Evolutionary conservation across 2,113 vertebrate genomes (phyloP).

Genomic region (Cinclus cinclus): DNA sequence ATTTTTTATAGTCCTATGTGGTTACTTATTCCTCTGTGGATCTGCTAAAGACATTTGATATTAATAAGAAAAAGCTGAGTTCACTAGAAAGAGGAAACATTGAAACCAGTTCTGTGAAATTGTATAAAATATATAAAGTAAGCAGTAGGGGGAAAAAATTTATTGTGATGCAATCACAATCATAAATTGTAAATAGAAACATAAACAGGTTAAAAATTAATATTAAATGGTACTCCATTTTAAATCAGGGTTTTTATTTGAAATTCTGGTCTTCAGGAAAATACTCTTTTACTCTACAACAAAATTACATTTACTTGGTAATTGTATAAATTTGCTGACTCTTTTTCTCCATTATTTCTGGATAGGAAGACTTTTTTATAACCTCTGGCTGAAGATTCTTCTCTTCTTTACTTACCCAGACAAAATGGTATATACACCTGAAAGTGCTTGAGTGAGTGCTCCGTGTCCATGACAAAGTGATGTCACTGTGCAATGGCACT

Average conservation of each 20-base stretch:
- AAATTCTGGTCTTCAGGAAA: neutral
- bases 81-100: neutral
- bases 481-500: neutral
- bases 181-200: neutral
- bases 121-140: neutral
- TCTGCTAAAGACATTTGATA: neutral
- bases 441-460: neutral
- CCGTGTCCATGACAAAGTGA: neutral
- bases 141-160: neutral
- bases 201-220: neutral
- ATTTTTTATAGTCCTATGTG: neutral
- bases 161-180: neutral
- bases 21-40: neutral
- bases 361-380: neutral
- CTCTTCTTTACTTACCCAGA: neutral
- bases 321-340: neutral
- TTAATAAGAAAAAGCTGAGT: neutral
- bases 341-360: neutral
- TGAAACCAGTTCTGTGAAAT: neutral
- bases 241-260: neutral
- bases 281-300: neutral
- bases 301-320: neutral
- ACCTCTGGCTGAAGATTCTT: neutral
- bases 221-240: neutral
- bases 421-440: neutral